Evolutionary conservation across 2,797 vertebrate genomes (phyloP).

Genomic region (Acanthurus tractus): DNA sequence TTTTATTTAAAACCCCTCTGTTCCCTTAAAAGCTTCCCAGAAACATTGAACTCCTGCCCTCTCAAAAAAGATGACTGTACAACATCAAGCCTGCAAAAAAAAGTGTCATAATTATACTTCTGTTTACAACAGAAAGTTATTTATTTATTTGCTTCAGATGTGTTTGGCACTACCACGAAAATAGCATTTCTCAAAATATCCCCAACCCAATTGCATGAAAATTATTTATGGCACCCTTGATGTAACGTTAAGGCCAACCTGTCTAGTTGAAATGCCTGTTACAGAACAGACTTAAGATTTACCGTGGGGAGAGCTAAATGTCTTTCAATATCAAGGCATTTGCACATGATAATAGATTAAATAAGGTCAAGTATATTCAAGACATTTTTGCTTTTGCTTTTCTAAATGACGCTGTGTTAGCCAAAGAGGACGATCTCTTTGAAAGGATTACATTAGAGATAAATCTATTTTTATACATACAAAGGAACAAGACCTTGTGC

Average conservation of each 20-base stretch:
- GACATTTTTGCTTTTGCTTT: slow-evolving; percentile 88
- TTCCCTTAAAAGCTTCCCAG: slow-evolving; percentile 64
- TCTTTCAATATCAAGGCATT: slow-evolving; percentile 83
- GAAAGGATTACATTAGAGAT: slow-evolving; percentile 93
- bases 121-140: slow-evolving; percentile 68
- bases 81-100: slow-evolving; percentile 71
- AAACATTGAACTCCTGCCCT: slow-evolving; percentile 67
- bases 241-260: slow-evolving; percentile 75
- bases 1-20: slow-evolving; percentile 60
- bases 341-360: slow-evolving; percentile 83
- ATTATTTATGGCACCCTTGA: slow-evolving; percentile 78
- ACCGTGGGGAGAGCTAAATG: slow-evolving; percentile 81
- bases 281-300: slow-evolving; percentile 68
- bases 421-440: slow-evolving; percentile 93
- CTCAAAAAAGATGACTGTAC: slow-evolving; percentile 63
- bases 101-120: slow-evolving; percentile 64
- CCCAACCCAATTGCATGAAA: slow-evolving; percentile 73
- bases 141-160: slow-evolving; percentile 73
- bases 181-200: slow-evolving; percentile 80
- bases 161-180: slow-evolving; percentile 73
- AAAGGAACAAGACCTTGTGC: slow-evolving; percentile 94
- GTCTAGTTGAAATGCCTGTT: slow-evolving; percentile 74
- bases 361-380: slow-evolving; percentile 87
- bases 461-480: slow-evolving; percentile 97
- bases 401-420: slow-evolving; percentile 91